phyloP scores from a whole-genome alignment of 2,888 invertebrate species.

The Caenorhabditis wallacei region DNA sequence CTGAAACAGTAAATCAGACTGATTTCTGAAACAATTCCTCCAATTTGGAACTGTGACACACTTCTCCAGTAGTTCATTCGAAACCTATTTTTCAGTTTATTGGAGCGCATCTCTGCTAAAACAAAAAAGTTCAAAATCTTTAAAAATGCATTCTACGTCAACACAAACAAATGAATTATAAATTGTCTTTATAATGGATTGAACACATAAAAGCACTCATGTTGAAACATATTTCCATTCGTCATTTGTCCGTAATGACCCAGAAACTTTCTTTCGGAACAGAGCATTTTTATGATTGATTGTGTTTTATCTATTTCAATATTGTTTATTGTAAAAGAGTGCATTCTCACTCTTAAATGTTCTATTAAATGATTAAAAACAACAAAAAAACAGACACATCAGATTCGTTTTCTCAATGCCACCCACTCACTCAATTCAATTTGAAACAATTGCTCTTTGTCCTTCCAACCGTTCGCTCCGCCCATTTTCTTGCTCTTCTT shows the following conservation, averaged over 20 bases:
- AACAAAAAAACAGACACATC: background rate
- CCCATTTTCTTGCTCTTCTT: slow-evolving; percentile 7
- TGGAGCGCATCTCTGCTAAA: too few species aligned
- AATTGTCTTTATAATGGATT: slow-evolving; percentile 15
- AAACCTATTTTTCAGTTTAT: too few species aligned
- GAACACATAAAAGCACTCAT: slow-evolving; percentile 31
- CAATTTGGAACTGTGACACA: too few species aligned
- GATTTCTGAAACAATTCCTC: background rate
- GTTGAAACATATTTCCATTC: slow-evolving; percentile 3
- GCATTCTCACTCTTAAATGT: background rate
- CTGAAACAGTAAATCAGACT: background rate
- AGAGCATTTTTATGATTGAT: background rate
- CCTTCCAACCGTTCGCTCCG: slow-evolving; percentile 26
- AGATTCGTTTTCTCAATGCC: background rate
- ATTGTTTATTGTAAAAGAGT: too few species aligned
- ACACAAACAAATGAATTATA: slow-evolving; percentile 19
- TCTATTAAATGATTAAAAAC: background rate
- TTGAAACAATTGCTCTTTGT: slow-evolving; percentile 32
- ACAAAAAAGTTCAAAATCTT: background rate
- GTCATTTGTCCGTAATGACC: background rate
- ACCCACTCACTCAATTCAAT: slow-evolving; percentile 16
- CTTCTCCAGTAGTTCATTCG: too few species aligned
- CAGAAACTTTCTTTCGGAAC: background rate
- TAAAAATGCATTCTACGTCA: background rate
- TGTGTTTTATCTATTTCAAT: background rate